These are phyloP conservation scores for Nudaria mundana DNA, from an alignment of 2,888 invertebrate genomes.

Conservation along the genomic window DNA sequence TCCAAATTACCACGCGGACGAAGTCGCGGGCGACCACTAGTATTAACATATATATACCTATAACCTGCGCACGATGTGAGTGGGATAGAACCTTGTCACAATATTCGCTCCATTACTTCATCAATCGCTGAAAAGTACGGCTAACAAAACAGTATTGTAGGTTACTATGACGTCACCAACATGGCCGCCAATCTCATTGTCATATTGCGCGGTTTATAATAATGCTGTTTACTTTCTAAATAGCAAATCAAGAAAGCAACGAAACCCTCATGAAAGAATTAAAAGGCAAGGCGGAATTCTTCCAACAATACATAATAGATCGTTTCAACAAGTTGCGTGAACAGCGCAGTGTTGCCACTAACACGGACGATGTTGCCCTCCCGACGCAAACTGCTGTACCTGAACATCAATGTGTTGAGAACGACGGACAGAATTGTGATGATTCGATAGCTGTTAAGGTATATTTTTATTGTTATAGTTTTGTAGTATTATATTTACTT, in stretches of 20 bases:
- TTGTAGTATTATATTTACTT: background rate
- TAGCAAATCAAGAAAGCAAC: slow-evolving; percentile 79
- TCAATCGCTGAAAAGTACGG: too few species aligned
- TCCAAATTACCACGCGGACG: too few species aligned
- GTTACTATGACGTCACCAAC: too few species aligned
- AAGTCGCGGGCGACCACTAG: too few species aligned
- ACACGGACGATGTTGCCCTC: slow-evolving; percentile 43
- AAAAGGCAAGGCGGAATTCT: slow-evolving; percentile 83
- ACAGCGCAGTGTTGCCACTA: slow-evolving; percentile 54
- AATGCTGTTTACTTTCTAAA: too few species aligned
- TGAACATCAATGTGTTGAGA: slow-evolving; percentile 39
- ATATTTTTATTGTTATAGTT: background rate
- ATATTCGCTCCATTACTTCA: too few species aligned
- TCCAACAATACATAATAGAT: slow-evolving; percentile 83
- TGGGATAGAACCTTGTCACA: too few species aligned
- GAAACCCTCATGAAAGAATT: slow-evolving; percentile 80
- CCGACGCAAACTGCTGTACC: slow-evolving; percentile 11
- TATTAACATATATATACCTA: too few species aligned
- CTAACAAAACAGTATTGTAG: too few species aligned
- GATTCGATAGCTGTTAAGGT: slow-evolving; percentile 55
- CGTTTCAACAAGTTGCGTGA: slow-evolving; percentile 67
- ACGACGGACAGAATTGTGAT: slow-evolving; percentile 57
- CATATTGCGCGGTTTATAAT: too few species aligned
- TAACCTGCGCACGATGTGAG: too few species aligned
- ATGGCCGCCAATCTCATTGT: too few species aligned